Evolutionary conservation across 2,113 vertebrate species (phyloP).

Genomic region (Nycticryphes semicollaris): DNA sequence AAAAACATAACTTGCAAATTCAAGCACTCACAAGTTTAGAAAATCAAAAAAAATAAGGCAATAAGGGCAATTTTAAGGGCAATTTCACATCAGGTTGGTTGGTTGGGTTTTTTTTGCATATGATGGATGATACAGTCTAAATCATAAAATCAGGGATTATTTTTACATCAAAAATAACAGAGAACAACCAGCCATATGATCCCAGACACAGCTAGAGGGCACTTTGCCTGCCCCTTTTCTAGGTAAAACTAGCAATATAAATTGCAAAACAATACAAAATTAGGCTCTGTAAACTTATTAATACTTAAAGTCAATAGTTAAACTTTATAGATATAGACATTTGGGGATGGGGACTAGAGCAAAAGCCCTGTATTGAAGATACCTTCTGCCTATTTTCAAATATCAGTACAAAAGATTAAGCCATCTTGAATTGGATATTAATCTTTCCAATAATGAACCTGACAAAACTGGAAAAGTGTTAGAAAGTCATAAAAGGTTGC

Average conservation of each 20-base stretch:
- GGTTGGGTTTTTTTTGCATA: not conserved
- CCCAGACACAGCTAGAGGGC: not conserved
- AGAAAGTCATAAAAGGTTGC: not conserved
- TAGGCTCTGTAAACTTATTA: not conserved
- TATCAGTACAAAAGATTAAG: not conserved
- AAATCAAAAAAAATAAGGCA: not conserved
- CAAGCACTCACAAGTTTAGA: not conserved
- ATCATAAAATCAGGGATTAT: not conserved
- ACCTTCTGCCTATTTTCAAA: not conserved
- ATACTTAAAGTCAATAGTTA: not conserved
- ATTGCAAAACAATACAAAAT: not conserved
- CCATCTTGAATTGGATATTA: not conserved
- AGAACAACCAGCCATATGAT: not conserved
- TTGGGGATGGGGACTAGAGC: not conserved
- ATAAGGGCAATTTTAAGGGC: not conserved
- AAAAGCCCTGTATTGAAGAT: not conserved
- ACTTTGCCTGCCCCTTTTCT: not conserved
- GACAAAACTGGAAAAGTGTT: not conserved
- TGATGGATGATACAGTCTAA: not conserved
- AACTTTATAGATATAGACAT: too few species aligned
- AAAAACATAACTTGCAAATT: conserved; percentile 5
- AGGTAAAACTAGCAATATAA: not conserved
- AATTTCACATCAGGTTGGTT: not conserved
- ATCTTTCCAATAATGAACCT: not conserved
- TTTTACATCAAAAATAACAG: not conserved